Conservation (phyloP, 1,140 invertebrate genomes). For the Drosophila truncata region DNA sequence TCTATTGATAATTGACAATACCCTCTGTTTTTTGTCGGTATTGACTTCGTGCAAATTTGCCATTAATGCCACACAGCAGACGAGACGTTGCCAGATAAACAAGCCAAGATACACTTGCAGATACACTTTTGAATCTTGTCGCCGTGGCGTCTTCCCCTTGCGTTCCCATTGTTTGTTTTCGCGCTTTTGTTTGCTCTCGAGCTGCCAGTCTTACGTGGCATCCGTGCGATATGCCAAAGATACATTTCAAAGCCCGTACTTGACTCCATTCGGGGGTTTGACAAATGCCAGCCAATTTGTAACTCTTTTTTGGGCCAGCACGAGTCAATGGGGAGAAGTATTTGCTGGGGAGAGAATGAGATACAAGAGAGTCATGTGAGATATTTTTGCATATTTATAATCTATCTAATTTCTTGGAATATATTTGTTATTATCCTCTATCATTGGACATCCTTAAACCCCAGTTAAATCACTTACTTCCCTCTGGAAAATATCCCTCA, state of each 20-base stretch:
- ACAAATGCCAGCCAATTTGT: constrained; percentile 46
- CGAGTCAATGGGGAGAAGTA: not conserved
- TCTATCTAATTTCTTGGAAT: not conserved
- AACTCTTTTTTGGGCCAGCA: constrained; percentile 27
- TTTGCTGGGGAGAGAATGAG: not conserved
- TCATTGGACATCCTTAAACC: not conserved
- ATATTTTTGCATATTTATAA: not conserved
- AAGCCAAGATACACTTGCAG: constrained; percentile 37
- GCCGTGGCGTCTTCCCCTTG: not conserved
- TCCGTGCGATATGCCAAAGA: constrained; percentile 47
- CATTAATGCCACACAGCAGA: constrained; percentile 76
- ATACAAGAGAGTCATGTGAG: not conserved
- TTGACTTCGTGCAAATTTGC: constrained; percentile 81
- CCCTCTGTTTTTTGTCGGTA: constrained; percentile 40
- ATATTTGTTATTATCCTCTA: not conserved
- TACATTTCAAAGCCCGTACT: constrained; percentile 44
- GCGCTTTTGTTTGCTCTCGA: constrained; percentile 42
- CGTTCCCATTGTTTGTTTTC: constrained; percentile 39
- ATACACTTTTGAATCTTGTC: constrained; percentile 71
- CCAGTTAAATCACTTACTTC: not conserved
- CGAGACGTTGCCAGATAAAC: constrained; percentile 62
- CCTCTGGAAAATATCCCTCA: not conserved
- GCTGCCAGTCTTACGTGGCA: constrained; percentile 61
- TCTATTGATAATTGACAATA: constrained; percentile 80
- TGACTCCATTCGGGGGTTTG: constrained; percentile 42